Base-by-base conservation (phyloP, 2,113 vertebrate species). In the Austrofundulus limnaeus region DNA sequence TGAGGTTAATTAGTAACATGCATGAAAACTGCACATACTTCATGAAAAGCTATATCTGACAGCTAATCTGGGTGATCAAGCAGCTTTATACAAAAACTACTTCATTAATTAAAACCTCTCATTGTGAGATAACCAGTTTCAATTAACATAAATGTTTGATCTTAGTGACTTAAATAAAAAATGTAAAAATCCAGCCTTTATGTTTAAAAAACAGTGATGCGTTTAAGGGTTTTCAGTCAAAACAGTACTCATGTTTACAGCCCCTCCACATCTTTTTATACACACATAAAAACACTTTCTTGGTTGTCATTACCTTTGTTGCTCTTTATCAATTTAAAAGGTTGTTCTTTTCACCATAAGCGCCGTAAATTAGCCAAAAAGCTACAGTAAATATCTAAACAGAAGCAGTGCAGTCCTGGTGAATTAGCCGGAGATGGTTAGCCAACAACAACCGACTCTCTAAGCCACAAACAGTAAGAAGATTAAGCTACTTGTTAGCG, bases 401-500 rank as follows among this genome's bases (percentile, higher is more conserved):
- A 42, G 21, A 7, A 5, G 23, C 69, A 50, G 59, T 66, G 82
- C 78, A 78, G 80, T 55, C 54, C 61, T 15, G 85, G 78, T 84
- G 77, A 62, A 77, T 77, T 87, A 87, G 72, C 81, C 61, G 24
- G 23, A 25, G 25, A 47, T 41, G 45, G 79, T 70, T 83, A 83
- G 86, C 86, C 77, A 81, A 78, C 74, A 81, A n/a, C n/a, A n/a
- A n/a, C n/a, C n/a, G n/a, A n/a, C n/a, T n/a, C n/a, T 70, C 78
- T 39, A 31, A 79, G 82, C 74, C n/a, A n/a, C 75, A 53, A 60
- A 59, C 64, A 58, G 12, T 8, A 79, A 86, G 85, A 37, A 52
- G 81, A 77, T 88, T 87, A 85, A 16, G 60, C 54, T 79, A 64
- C 69, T 71, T 59, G 70, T 67, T 87, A 80, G 71, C 72, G 46